These are phyloP conservation scores for Denticeps clupeoides DNA, from an alignment of 2,797 vertebrate species.

Conservation along the genomic window DNA sequence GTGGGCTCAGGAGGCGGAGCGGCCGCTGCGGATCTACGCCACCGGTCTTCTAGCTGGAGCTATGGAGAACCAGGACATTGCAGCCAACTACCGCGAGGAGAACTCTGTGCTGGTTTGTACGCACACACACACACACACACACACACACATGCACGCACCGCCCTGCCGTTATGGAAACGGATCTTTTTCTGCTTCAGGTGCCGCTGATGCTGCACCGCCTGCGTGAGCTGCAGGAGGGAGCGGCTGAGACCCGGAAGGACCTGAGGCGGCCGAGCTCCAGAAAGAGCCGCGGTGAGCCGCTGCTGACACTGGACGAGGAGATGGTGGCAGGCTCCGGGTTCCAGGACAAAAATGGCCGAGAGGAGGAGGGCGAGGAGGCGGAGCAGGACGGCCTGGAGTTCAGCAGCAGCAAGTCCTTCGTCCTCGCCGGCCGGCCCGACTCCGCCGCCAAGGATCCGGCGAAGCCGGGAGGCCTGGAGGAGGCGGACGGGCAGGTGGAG, in stretches of 20 bases:
- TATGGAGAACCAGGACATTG: slow-evolving; percentile 99
- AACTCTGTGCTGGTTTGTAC: slow-evolving; percentile 96
- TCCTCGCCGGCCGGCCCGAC: slow-evolving; percentile 63
- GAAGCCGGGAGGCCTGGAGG: slow-evolving; percentile 49
- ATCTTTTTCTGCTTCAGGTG: slow-evolving; percentile 63
- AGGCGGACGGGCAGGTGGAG: slow-evolving; percentile 34
- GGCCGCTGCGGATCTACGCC: slow-evolving; percentile 87
- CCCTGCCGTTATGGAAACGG: no score
- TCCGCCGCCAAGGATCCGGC: slow-evolving; percentile 67
- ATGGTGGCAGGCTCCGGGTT: slow-evolving; percentile 81
- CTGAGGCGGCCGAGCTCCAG: slow-evolving; percentile 78
- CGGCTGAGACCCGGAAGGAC: slow-evolving; percentile 71
- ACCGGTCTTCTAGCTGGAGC: slow-evolving; percentile 90
- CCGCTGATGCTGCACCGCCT: slow-evolving; percentile 88
- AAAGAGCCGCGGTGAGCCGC: slow-evolving; percentile 57
- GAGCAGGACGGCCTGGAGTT: slow-evolving; percentile 8
- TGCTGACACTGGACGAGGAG: slow-evolving; percentile 85
- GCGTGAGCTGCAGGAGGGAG: slow-evolving; percentile 83
- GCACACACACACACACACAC: no score
- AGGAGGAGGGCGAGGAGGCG: slow-evolving; percentile 54
- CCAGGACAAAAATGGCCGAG: slow-evolving; percentile 64
- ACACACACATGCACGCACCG: no score
- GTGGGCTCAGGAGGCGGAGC: slow-evolving; percentile 92
- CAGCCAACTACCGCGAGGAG: slow-evolving; percentile 96
- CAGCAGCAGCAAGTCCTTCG: neutral